Conservation (phyloP, 2,113 vertebrate genomes). For the Anolis sagrei region DNA sequence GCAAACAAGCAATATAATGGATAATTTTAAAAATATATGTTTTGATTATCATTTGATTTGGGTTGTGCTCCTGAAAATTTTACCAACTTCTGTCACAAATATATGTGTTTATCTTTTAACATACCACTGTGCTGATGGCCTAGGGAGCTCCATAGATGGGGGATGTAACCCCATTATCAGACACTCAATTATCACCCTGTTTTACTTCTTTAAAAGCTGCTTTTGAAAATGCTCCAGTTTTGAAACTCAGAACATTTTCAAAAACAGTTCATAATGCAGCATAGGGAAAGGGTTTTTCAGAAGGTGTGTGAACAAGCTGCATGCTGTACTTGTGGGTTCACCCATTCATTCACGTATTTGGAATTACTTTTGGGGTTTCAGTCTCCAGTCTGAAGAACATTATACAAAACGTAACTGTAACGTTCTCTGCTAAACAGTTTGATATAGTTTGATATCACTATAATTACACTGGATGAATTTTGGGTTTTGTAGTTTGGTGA, state of each 20-base stretch:
- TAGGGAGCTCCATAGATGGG: neutral
- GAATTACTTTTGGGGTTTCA: neutral
- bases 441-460: too few relatives aligned
- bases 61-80: neutral
- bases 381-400: too few relatives aligned
- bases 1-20: too few relatives aligned
- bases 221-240: neutral
- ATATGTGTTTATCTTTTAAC: neutral
- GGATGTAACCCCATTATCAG: too few relatives aligned
- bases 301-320: neutral
- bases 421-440: too few relatives aligned
- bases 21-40: neutral
- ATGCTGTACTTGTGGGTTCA: neutral
- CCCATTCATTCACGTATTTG: too few relatives aligned
- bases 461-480: neutral
- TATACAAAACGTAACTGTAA: too few relatives aligned
- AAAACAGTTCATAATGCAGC: neutral
- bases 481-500: too few relatives aligned
- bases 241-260: neutral
- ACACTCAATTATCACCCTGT: neutral
- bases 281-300: neutral
- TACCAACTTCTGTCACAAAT: too few relatives aligned
- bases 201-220: neutral
- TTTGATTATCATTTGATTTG: neutral
- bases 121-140: neutral